These are phyloP conservation scores for Polydesmus complanatus DNA, from an alignment of 2,888 invertebrate species.

Conservation along the genomic window DNA sequence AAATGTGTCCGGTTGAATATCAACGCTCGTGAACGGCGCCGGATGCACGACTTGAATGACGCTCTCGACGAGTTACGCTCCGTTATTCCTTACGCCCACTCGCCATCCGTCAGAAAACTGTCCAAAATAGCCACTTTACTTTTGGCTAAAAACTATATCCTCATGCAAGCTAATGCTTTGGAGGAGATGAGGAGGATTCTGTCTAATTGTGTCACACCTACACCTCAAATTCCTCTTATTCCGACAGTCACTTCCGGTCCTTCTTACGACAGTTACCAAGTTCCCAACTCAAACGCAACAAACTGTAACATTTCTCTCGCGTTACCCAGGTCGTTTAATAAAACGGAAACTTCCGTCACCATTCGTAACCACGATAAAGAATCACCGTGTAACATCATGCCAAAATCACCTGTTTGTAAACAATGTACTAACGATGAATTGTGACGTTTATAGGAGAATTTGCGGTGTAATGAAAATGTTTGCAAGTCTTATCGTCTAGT, in stretches of 20 bases:
- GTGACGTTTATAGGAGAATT: too few relatives aligned
- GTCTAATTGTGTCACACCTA: neutral
- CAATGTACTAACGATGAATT: too few relatives aligned
- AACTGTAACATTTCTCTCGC: too few relatives aligned
- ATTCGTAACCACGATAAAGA: too few relatives aligned
- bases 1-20: constrained; percentile 81
- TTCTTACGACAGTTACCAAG: too few relatives aligned
- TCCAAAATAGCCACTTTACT: constrained; percentile 91
- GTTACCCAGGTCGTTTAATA: too few relatives aligned
- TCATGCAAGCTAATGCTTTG: constrained; percentile 86
- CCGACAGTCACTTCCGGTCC: neutral
- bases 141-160: constrained; percentile 89
- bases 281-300: too few relatives aligned
- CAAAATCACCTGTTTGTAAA: too few relatives aligned
- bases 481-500: too few relatives aligned
- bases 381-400: too few relatives aligned
- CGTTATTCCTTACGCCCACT: constrained; percentile 93
- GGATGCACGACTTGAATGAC: constrained; percentile 96
- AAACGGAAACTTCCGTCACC: too few relatives aligned
- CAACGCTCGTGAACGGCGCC: constrained; percentile 76
- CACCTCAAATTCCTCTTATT: neutral
- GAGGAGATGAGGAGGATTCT: constrained; percentile 59
- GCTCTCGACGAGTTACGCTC: constrained; percentile 83
- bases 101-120: constrained; percentile 83
- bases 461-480: too few relatives aligned